A percentile compares a stretch with the other conserved stretches of the same genome.
Conservation (phyloP, 2,797 vertebrate species). For the Thunnus albacares region DNA sequence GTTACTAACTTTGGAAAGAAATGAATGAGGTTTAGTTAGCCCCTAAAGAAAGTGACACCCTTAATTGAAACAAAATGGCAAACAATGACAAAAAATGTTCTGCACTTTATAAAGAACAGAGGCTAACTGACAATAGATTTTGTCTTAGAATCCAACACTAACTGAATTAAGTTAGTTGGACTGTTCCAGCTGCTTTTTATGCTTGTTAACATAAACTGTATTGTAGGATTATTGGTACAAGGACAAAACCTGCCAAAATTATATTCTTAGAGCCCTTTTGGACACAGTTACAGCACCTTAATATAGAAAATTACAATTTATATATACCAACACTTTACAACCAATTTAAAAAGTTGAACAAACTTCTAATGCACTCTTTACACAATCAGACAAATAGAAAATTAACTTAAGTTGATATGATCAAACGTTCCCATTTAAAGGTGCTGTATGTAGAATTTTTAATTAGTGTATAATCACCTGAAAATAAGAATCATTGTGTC, state of each 20-base stretch:
- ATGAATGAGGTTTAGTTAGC: slow-evolving; percentile 37
- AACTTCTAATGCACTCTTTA: neutral
- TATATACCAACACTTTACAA: no score
- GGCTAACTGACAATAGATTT: slow-evolving; percentile 6
- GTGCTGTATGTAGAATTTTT: no score
- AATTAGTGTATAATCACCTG: no score
- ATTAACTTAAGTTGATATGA: neutral
- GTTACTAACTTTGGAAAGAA: slow-evolving; percentile 48
- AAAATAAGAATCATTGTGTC: no score
- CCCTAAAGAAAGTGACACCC: slow-evolving; percentile 40
- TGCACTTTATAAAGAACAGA: slow-evolving; percentile 22
- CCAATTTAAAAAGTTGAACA: neutral
- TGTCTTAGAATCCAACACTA: neutral
- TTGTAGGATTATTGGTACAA: neutral
- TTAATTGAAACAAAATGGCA: slow-evolving; percentile 51
- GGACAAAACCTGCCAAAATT: no score
- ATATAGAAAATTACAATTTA: no score
- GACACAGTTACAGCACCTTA: no score
- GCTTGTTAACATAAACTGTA: neutral
- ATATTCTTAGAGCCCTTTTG: no score
- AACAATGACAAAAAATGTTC: slow-evolving; percentile 16
- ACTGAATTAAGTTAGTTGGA: neutral
- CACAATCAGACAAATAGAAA: neutral
- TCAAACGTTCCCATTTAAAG: no score
- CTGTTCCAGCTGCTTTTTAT: neutral